Conservation (phyloP, 2,888 invertebrate genomes). For the Drosophila borealis region DNA sequence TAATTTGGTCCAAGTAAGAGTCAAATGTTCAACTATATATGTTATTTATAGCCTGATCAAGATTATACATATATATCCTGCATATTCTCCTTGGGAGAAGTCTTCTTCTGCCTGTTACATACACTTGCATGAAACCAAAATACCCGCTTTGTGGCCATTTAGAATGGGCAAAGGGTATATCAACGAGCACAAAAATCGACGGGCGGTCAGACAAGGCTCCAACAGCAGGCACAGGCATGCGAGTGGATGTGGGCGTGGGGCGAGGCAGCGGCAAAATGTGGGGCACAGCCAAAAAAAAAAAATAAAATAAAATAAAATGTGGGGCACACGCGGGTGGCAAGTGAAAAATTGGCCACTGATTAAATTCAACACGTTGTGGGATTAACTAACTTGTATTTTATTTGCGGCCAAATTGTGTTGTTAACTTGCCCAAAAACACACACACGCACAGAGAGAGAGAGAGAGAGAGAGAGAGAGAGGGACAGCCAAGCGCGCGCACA, state of each 20-base stretch:
- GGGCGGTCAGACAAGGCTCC: constrained; percentile 38
- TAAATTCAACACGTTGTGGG: constrained; percentile 79
- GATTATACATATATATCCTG: no score
- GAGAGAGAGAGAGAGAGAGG: constrained; percentile 2
- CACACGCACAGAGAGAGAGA: constrained; percentile 9
- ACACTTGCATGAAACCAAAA: no score
- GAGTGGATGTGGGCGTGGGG: background rate
- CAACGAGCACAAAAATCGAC: constrained; percentile 30
- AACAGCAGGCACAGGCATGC: constrained; percentile 4
- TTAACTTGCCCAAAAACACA: constrained; percentile 63
- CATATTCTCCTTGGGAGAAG: no score
- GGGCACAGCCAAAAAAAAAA: constrained; percentile 5
- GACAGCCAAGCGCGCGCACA: constrained; percentile 1
- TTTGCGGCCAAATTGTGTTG: constrained; percentile 77
- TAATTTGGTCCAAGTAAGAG: no score
- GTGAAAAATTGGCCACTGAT: constrained; percentile 80
- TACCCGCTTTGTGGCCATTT: no score
- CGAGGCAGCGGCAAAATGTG: constrained; percentile 15
- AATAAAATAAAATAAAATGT: constrained; percentile 5
- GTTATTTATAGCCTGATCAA: no score
- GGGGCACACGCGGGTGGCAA: constrained; percentile 41
- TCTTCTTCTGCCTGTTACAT: no score
- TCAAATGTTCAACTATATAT: no score
- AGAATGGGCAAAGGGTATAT: no score
- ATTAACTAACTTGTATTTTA: constrained; percentile 81